Base-by-base conservation (phyloP, 2,797 vertebrate genomes). In the Phyllotis vaccarum region DNA sequence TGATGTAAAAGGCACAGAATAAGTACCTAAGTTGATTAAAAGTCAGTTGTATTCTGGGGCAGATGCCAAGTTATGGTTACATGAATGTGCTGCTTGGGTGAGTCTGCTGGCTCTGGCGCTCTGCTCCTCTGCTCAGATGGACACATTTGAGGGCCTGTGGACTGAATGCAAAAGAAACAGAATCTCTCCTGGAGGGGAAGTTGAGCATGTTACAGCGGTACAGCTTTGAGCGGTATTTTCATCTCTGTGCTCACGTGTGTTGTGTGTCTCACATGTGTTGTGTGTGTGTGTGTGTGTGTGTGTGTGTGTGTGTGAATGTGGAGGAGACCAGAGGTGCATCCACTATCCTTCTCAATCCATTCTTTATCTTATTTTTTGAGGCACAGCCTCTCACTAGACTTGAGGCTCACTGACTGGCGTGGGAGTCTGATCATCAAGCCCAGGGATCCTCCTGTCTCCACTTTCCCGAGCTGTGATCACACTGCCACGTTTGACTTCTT, bases 161-260 rank as follows among this genome's bases (percentile, higher is more conserved):
- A 1, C 66, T 78, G 58, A 76, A 81, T 76, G 11, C 34, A 82
- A 91, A 49, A 49, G 19, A 90, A 85, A 81, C 76, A 49, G 24
- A 54, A 31, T 24, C n/a, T 92, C 52, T 60, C 29, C 12, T 78
- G 72, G 86, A 91, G 58, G 56, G 7, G n/a, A 49, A 85, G 68
- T 91, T 49, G 76, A 96, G 43, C 1, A 80, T 10, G 29, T 76
- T 90, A n/a, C 24, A 49, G 34, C 46, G 29, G 80, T 90, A n/a
- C 24, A 49, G 34, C 46, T 60, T 52, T 89, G 87, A 88, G n/a
- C 74, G 60, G 17, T 72, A 21, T 94, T 72, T 90, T 91, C 62
- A 82, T 86, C 86, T 95, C 79, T 29, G n/a, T 29, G 34, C 13
- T 24, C 21, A 37, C 12, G 31, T n/a, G 76, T 79, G 16, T 22